phyloP scores from a whole-genome alignment of 35 echinoderm and acorn worm species.

The Acanthaster planci region DNA sequence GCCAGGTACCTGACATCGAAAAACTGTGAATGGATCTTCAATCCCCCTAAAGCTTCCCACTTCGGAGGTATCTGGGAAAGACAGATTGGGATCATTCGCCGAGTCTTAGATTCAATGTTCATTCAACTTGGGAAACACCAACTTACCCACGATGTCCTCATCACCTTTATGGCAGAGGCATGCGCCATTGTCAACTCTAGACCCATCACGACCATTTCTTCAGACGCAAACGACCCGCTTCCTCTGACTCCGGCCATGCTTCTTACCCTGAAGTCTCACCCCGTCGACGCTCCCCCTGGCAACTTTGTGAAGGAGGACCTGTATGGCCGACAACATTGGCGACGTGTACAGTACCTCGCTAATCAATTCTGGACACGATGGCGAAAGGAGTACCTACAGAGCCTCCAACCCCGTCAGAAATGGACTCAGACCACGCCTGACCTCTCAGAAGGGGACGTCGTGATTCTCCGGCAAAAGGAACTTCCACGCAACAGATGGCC shows the following conservation, averaged over 20 bases:
- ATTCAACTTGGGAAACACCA: neutral
- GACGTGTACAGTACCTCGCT: slow-evolving; percentile 46
- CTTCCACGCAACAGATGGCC: slow-evolving; percentile 8
- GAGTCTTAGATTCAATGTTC: slow-evolving; percentile 27
- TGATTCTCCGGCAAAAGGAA: slow-evolving; percentile 34
- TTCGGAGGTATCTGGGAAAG: slow-evolving; percentile 59
- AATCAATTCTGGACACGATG: slow-evolving; percentile 53
- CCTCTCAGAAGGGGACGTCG: slow-evolving; percentile 47
- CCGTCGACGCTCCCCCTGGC: slow-evolving; percentile 41
- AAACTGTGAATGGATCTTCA: slow-evolving; percentile 45
- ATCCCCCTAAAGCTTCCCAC: slow-evolving; percentile 46
- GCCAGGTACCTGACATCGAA: slow-evolving; percentile 8
- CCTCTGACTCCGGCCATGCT: no score
- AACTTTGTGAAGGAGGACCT: slow-evolving; percentile 12
- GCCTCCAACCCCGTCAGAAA: slow-evolving; percentile 17
- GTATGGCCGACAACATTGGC: slow-evolving; percentile 43
- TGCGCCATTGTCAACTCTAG: neutral
- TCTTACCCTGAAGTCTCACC: no score
- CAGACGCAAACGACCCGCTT: no score
- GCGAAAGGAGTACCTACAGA: slow-evolving; percentile 49
- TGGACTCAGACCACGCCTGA: slow-evolving; percentile 22
- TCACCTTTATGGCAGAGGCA: neutral
- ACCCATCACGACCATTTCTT: neutral
- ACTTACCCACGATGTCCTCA: neutral
- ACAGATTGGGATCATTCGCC: slow-evolving; percentile 45